Base-by-base conservation (phyloP, 2,797 vertebrate genomes). In the Lophotriccus pileatus region DNA sequence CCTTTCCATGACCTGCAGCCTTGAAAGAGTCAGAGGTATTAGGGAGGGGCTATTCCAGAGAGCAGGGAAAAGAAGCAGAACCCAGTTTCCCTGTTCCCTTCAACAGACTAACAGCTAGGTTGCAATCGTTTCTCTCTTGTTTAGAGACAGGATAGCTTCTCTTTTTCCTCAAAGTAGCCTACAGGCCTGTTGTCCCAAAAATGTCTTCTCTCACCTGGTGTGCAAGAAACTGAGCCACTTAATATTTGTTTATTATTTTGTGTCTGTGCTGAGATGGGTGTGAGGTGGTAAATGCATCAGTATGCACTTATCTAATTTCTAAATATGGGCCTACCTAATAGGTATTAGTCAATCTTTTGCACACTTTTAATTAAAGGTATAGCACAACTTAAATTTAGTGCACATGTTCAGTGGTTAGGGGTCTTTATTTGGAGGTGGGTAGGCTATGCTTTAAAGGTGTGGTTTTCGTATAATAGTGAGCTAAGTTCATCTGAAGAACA, bases 321-420 rank as follows among this genome's bases (percentile, higher is more conserved):
- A 58, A 56, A 64, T 52, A 63, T 4, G 28, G 37, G 24, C 17
- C 28, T 37, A 7, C 8, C 23, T 39, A 22, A 34, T 19, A 50
- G 7, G 37, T 44, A 12, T 32, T 39, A 39, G 14, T 23, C 39
- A 64, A 30, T n/a, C 24, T 69, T 55, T 62, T 43, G 4, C 17
- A 43, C 3, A 3, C 14, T 50, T 67, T 32, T 10, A 67, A 46
- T 34, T 39, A 58, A 64, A 70, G 24, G 3, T 58, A 19, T 5
- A 43, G 10, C 21, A 13, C 13, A 62, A 58, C 14, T 83, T 70
- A 58, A 30, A 64, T 77, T 44, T 50, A 22, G 14, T 39, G 17
- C 2, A 3, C 4, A 1, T 10, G 8, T 25, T 69, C n/a, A 50
- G 6, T 44, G 17, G 8, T 2, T 56, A 44, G 14, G n/a, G 7